Base-by-base conservation (phyloP, 1,140 invertebrate species). In the Lepidurus packardi region DNA sequence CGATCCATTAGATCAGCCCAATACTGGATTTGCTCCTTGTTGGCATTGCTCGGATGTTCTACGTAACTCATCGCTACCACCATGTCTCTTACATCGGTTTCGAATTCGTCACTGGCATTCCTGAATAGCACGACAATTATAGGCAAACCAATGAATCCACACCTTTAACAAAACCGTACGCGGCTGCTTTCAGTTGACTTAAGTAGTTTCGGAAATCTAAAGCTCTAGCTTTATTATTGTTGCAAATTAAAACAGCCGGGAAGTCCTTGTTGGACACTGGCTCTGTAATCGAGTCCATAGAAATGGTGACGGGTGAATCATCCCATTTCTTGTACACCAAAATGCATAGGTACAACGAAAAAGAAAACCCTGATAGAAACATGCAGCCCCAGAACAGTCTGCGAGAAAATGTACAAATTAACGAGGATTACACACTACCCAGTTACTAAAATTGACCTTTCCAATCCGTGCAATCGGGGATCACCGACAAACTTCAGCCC, bases 271-370 rank as follows among this genome's bases (percentile, higher is more conserved):
- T 65, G 21, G 53, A 65, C 53, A 21, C 2, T 1, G 53, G 53
- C 13, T 65, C 53, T 5, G 16, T 65, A 21, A 21, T 21, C 7
- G 53, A 65, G 13, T 65, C 53, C 16, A 65, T 5, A 7, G 21
- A 13, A 65, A 65, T 65, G 9, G 53, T 65, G 21, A 65, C 53
- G 21, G 53, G 53, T 65, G 53, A 65, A n/a, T 65, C 53, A n/a
- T 65, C 53, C 53, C 53, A 65, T 16, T 65, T 65, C 21, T 65
- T 21, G 53, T n/a, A 65, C 53, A 65, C 53, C 53, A 65, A 21
- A 21, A 65, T n/a, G 13, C 53, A 65, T 0, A 65, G 53, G 21
- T 65, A 65, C 13, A 65, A 16, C 16, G 53, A 65, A 65, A 65
- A 65, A 1, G 53, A 65, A 13, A 65, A 65, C 6, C 53, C 21